A percentile compares a stretch with the other conserved stretches of the same genome.
phyloP scores from a whole-genome alignment of 2,113 vertebrate species.

The Chelonoidis abingdonii region DNA sequence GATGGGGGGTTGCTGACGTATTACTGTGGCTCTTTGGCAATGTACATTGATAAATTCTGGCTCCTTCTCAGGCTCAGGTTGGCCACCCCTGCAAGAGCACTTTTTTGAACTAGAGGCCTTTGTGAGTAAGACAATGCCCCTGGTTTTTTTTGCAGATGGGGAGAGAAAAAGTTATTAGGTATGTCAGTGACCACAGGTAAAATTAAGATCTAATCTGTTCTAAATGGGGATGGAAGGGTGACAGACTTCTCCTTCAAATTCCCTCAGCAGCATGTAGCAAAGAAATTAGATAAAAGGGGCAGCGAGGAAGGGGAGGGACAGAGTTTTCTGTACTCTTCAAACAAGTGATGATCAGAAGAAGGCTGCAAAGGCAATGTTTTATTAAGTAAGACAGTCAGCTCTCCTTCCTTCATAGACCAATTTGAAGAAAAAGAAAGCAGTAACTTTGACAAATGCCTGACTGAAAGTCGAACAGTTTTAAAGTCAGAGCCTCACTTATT shows the following conservation, averaged over 20 bases:
- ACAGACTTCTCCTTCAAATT: neutral
- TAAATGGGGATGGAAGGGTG: neutral
- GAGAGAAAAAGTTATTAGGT: conserved; percentile 20
- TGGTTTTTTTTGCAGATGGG: neutral
- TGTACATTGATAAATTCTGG: too few species aligned
- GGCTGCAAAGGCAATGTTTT: neutral
- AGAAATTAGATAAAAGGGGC: neutral
- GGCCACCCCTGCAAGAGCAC: neutral
- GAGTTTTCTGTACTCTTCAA: neutral
- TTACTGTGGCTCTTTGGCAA: too few species aligned
- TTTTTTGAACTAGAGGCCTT: neutral
- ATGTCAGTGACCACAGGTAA: neutral
- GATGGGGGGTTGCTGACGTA: too few species aligned
- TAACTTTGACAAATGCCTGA: neutral
- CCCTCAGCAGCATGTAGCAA: neutral
- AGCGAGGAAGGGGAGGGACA: neutral
- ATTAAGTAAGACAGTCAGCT: neutral
- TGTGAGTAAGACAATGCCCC: neutral
- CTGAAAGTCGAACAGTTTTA: neutral
- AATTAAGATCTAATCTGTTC: conserved; percentile 14
- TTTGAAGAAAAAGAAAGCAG: neutral
- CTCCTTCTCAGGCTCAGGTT: too few species aligned
- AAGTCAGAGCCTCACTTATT: neutral
- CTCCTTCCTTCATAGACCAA: neutral
- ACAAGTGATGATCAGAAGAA: neutral